Base-by-base conservation (phyloP, 1,140 invertebrate genomes). In the Caligus rogercresseyi region DNA sequence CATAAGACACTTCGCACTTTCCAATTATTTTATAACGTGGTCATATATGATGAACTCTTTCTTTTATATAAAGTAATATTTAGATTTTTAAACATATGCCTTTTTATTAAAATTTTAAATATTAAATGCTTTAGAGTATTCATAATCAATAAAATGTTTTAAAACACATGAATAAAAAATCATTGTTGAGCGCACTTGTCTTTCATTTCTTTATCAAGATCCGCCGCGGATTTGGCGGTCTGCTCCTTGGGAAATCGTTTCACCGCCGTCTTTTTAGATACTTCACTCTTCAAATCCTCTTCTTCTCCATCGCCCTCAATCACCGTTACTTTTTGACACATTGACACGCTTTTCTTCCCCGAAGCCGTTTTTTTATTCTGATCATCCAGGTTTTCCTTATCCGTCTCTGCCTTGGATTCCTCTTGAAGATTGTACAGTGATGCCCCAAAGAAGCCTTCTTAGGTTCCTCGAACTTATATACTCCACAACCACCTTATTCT, bases 121-220 rank as follows among this genome's bases (percentile, higher is more conserved):
- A n/a, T n/a, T n/a, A n/a, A n/a, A n/a, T n/a, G n/a, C n/a, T n/a
- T n/a, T n/a, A n/a, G n/a, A n/a, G n/a, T n/a, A n/a, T n/a, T n/a
- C n/a, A n/a, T n/a, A n/a, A n/a, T n/a, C n/a, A n/a, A n/a, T n/a
- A n/a, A n/a, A n/a, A n/a, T n/a, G n/a, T n/a, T n/a, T n/a, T n/a
- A n/a, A n/a, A n/a, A n/a, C n/a, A n/a, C n/a, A n/a, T n/a, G n/a
- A n/a, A 53, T 2, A 2, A 56, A 56, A 2, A 56, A 56, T 21
- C 20, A 56, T 20, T 56, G 54, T 25, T 56, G 54, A n/a, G 20
- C 24, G 20, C 54, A 56, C 14, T 56, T n/a, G 16, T 56, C 20
- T 20, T 56, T 25, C 54, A 56, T 56, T 56, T 56, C 24, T 25
- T 56, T 21, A 25, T 56, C 24, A 13, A 20, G 19, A 4, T 56